Evolutionary conservation across 2,888 invertebrate species (phyloP), one percentile per base, ranked within the genome.

Genomic region (Oasisia sp.): DNA sequence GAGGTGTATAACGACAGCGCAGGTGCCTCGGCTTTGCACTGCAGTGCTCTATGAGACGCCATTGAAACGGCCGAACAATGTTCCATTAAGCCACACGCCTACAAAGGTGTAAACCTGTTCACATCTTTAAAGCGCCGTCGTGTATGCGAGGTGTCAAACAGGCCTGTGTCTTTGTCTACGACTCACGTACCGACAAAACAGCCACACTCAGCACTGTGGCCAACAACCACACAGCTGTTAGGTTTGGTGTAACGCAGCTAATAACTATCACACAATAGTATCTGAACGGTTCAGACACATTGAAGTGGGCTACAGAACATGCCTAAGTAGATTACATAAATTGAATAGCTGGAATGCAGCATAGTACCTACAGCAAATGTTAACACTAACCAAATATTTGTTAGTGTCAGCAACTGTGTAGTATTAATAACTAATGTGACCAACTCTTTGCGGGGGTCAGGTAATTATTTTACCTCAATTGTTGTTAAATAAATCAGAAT

Each of bases 91-190:
- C 74, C n/a, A n/a, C 27, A 74, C 1, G 7, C 74, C 74, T 74
- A 74, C 27, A 74, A 74, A 74, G 74, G 74, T 74, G 74, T 74
- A 74, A 74, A 27, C 74, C 74, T 7, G 74, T n/a, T 74, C 74
- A 74, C 74, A 27, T 74, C 74, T 74, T 8, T 74, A 74, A 74
- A 74, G 74, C 0, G 74, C 74, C 27, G 74, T 74, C 27, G n/a
- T 74, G 74, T 74, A 74, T 74, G 74, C 74, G 19, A 74, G 74
- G 74, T 74, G 74, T 74, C 74, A 74, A 74, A 74, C 74, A 74
- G 74, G 27, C 14, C 74, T 1, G 74, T 14, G 27, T 27, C 74
- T 74, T 74, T 74, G 74, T 74, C 3, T 19, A 7, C 74, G 27
- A n/a, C 3, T 74, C 74, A 7, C n/a, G 74, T 27, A 19, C 74